phyloP scores from a whole-genome alignment of 2,888 invertebrate genomes.

The Xiphydria camelus region DNA sequence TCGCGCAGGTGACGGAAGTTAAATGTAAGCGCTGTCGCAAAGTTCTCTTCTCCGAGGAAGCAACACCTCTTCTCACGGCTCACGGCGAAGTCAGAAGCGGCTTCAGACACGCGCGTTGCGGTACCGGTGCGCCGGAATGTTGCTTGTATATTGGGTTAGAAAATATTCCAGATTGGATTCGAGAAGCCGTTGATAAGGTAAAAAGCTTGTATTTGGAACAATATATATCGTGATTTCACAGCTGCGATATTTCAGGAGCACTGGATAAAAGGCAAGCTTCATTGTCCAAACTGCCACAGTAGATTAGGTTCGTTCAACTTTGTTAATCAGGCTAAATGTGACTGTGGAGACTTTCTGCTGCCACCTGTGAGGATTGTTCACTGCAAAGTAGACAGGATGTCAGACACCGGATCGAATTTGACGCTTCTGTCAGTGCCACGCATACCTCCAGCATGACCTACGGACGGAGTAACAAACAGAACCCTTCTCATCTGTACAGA shows the following conservation, averaged over 20 bases:
- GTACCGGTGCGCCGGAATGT: constrained; percentile 32
- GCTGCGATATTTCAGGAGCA: constrained; percentile 28
- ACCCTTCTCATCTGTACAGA: no score
- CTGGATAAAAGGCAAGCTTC: constrained; percentile 39
- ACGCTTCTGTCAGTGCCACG: constrained; percentile 13
- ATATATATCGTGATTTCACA: constrained; percentile 3
- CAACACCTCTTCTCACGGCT: constrained; percentile 32
- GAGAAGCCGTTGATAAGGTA: constrained; percentile 30
- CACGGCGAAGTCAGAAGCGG: constrained; percentile 30
- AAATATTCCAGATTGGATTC: constrained; percentile 39
- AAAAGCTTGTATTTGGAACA: not conserved
- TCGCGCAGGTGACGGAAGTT: constrained; percentile 34
- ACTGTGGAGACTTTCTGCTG: constrained; percentile 33
- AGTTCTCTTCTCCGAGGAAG: constrained; percentile 36
- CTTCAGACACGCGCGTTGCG: constrained; percentile 30
- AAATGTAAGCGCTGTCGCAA: constrained; percentile 37
- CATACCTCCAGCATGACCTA: no score
- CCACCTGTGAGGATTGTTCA: constrained; percentile 39
- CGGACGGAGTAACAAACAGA: no score
- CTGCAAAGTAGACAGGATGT: constrained; percentile 31
- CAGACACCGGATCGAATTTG: constrained; percentile 15
- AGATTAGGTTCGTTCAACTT: constrained; percentile 39
- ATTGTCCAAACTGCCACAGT: constrained; percentile 36
- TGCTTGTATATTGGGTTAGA: constrained; percentile 34
- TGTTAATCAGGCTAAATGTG: constrained; percentile 33